phyloP scores from a whole-genome alignment of 1,140 invertebrate species.

The Meteorus sp. region DNA sequence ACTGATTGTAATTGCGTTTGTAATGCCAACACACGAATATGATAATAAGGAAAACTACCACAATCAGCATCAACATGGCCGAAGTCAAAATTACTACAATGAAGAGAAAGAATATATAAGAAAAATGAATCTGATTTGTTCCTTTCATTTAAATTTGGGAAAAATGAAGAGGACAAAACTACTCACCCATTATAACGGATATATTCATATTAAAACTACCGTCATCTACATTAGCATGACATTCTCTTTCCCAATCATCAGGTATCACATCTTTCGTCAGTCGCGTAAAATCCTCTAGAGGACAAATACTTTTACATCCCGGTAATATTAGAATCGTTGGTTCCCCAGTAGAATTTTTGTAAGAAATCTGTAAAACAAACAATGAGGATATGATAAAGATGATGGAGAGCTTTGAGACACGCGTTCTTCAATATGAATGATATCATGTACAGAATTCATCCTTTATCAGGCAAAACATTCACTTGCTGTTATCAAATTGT shows the following conservation, averaged over 20 bases:
- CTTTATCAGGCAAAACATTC: too few relatives aligned
- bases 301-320: conserved; percentile 64
- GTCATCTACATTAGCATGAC: conserved; percentile 27
- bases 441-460: too few relatives aligned
- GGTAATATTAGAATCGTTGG: conserved; percentile 62
- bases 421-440: too few relatives aligned
- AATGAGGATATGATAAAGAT: conserved; percentile 37
- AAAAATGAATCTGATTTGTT: neutral
- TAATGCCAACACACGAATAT: conserved; percentile 49
- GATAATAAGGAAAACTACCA: conserved; percentile 45
- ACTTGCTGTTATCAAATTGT: too few relatives aligned
- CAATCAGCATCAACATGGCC: conserved; percentile 46
- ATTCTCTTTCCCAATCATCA: conserved; percentile 63
- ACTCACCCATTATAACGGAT: conserved; percentile 47
- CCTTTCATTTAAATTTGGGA: conserved; percentile 5
- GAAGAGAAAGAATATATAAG: conserved; percentile 9
- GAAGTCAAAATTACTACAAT: conserved; percentile 50
- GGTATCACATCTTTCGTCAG: conserved; percentile 61
- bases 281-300: conserved; percentile 60
- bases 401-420: too few relatives aligned
- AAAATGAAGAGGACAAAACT: too few relatives aligned
- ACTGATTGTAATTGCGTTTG: conserved; percentile 49
- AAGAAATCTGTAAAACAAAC: conserved; percentile 57
- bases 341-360: conserved; percentile 64
- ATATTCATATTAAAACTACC: conserved; percentile 38